phyloP scores from a whole-genome alignment of 2,888 invertebrate genomes.

The Acrobeloides nanus region DNA sequence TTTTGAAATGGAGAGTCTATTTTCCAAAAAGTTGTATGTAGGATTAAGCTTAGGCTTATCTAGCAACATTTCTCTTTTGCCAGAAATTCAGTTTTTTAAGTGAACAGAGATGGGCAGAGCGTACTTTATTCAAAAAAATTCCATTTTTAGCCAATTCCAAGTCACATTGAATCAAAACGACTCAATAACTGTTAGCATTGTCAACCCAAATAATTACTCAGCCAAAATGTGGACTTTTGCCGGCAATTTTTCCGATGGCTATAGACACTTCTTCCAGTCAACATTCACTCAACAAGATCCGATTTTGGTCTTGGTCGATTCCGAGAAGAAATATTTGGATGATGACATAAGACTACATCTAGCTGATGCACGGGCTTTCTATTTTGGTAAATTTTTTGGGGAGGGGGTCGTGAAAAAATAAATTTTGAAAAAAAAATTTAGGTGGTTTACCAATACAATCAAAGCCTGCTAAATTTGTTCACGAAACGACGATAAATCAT shows the following conservation, averaged over 20 bases:
- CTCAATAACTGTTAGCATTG: conserved; percentile 29
- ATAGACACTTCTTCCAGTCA: conserved; percentile 39
- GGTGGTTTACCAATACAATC: too few species aligned
- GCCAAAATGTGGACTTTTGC: conserved; percentile 25
- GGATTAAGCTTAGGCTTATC: too few species aligned
- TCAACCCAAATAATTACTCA: conserved; percentile 11
- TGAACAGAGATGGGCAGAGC: too few species aligned
- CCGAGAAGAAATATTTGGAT: conserved; percentile 11
- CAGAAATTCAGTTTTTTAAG: too few species aligned
- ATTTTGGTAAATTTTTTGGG: conserved; percentile 19
- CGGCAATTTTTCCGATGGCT: conserved; percentile 40
- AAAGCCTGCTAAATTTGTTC: too few species aligned
- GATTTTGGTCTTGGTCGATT: conserved; percentile 28
- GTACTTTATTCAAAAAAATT: too few species aligned
- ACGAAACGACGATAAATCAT: too few species aligned
- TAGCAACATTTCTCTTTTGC: too few species aligned
- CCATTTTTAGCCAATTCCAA: conserved; percentile 30
- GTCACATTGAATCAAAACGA: conserved; percentile 34
- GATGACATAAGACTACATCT: conserved; percentile 9
- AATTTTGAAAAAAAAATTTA: too few species aligned
- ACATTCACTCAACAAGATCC: conserved; percentile 22
- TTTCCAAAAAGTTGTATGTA: too few species aligned
- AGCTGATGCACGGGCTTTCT: conserved; percentile 15
- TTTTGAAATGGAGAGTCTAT: too few species aligned
- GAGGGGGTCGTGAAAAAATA: conserved; percentile 10